These are phyloP conservation scores for Hydraecia micacea DNA, from an alignment of 2,888 invertebrate genomes.

Conservation along the genomic window DNA sequence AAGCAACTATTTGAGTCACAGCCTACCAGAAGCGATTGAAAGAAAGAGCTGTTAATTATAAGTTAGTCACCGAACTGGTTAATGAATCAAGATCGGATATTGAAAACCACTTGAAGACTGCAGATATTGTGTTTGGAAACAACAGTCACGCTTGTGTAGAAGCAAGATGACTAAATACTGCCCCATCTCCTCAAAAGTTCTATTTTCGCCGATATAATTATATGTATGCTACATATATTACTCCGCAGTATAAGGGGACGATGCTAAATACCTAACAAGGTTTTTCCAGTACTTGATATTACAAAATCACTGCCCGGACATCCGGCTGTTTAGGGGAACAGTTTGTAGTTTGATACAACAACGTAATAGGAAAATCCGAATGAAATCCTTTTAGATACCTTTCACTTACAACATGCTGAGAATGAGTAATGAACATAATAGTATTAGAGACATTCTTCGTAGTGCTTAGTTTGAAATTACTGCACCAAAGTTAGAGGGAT, in stretches of 20 bases:
- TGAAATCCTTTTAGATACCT: constrained; percentile 15
- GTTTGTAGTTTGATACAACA: constrained; percentile 1
- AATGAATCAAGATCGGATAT: constrained; percentile 43
- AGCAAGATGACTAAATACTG: constrained; percentile 13
- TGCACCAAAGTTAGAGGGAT: neutral
- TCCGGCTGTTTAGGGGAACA: constrained; percentile 7
- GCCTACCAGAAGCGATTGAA: constrained; percentile 39
- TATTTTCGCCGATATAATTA: neutral
- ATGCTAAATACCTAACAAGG: neutral
- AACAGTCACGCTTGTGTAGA: constrained; percentile 13
- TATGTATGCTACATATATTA: neutral
- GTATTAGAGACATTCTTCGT: neutral
- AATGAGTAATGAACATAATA: constrained; percentile 8
- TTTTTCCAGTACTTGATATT: constrained; percentile 21
- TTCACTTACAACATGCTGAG: constrained; percentile 26
- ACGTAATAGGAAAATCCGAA: constrained; percentile 29
- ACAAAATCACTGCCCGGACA: constrained; percentile 9
- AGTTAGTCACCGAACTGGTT: constrained; percentile 45
- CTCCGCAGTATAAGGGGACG: neutral
- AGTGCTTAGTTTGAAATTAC: neutral
- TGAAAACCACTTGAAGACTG: constrained; percentile 28
- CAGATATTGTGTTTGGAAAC: constrained; percentile 5
- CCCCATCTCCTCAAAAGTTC: neutral
- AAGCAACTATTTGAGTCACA: constrained; percentile 55
- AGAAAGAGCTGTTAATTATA: constrained; percentile 47